phyloP scores from a whole-genome alignment of 1,140 invertebrate species.

The Drosophila parvula region DNA sequence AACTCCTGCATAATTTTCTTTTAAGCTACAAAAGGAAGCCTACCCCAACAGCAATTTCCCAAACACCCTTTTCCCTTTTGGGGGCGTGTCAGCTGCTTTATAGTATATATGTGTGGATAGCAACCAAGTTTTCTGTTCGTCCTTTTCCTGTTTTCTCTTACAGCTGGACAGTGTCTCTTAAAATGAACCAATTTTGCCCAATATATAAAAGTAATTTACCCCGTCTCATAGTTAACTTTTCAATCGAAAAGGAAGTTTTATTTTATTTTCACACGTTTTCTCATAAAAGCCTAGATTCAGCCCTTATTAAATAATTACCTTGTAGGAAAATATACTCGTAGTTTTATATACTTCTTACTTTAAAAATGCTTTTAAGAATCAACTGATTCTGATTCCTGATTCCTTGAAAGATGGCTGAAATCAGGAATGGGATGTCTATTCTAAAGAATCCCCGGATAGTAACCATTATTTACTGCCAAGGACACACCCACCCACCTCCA shows the following conservation, averaged over 20 bases:
- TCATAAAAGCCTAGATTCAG: too few species aligned
- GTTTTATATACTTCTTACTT: not conserved
- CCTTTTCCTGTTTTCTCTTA: not conserved
- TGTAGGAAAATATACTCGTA: too few species aligned
- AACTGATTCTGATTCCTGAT: not conserved
- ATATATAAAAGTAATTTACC: not conserved
- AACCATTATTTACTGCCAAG: slow-evolving; percentile 61
- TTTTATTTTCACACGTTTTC: not conserved
- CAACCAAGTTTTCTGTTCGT: slow-evolving; percentile 34
- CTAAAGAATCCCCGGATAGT: slow-evolving; percentile 60
- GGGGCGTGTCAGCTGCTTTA: slow-evolving; percentile 11
- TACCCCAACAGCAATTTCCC: slow-evolving; percentile 68
- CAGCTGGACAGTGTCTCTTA: not conserved
- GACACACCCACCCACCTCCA: slow-evolving; percentile 42
- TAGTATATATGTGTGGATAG: slow-evolving; percentile 27
- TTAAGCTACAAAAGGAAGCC: slow-evolving; percentile 84
- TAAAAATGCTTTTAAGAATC: too few species aligned
- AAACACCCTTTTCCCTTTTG: slow-evolving; percentile 29
- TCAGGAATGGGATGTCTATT: slow-evolving; percentile 23
- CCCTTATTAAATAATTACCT: too few species aligned
- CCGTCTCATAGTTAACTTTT: not conserved
- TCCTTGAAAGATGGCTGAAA: slow-evolving; percentile 10
- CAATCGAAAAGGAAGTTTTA: not conserved
- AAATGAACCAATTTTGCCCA: not conserved
- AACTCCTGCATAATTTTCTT: slow-evolving; percentile 61